Base-by-base conservation (phyloP, 2,113 vertebrate genomes). In the Anguilla japonica region DNA sequence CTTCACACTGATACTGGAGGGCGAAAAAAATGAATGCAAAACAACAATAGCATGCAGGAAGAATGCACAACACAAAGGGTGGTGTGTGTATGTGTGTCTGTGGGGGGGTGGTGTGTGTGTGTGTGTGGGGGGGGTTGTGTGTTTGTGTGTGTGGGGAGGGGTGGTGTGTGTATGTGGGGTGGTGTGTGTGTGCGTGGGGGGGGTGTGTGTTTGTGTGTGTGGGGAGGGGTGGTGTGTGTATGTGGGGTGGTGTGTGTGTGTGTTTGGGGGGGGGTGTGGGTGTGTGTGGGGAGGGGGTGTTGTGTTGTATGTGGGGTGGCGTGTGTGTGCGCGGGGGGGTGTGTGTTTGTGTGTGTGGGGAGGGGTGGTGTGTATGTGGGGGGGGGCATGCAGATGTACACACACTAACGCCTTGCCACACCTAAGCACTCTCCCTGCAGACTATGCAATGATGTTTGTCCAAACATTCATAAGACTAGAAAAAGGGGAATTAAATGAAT, bases 401-500 rank as follows among this genome's bases (percentile, higher is more conserved):
- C 26, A 85, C 75, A 40, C 87, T 71, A 84, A 85, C 83, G 84
- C 83, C 60, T 50, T 16, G 71, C 79, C 67, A 83, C 29, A 85
- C 83, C 79, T 85, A 75, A 88, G 80, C 60, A 46, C 41, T 82
- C 82, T 41, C 84, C 56, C 56, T 34, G 43, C 60, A 82, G 78
- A 88, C 87, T 85, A 85, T 88, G 83, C 40, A 57, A 85, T 83
- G 83, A 89, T 87, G 80, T 89, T 87, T 89, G 88, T 89, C 85
- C 85, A 89, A 89, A 89, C 85, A 87, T 87, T 81, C 53, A 82
- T 84, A 89, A 88, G 88, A 87, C 83, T 75, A 79, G 87, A 89
- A 87, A 93, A 95, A 78, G 81, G 87, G 88, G 94, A 95, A 96
- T 97, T 96, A 94, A 94, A 94, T 95, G 96, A 96, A 96, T 97